A percentile compares a stretch with the other conserved stretches of the same genome.
Conservation (phyloP, 2,888 invertebrate species). For the Trisateles emortualis region DNA sequence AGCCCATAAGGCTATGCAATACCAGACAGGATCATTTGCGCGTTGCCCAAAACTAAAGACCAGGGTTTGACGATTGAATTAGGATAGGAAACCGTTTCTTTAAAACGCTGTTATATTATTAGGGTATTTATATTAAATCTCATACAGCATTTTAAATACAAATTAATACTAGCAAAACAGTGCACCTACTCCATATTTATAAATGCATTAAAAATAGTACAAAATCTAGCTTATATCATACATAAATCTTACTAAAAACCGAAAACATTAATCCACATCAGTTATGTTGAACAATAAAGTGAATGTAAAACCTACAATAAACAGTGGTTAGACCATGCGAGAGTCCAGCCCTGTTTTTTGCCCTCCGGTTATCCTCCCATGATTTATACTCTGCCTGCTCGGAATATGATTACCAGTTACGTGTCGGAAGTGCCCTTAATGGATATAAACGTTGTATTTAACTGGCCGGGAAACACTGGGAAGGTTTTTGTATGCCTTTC, state of each 20-base stretch:
- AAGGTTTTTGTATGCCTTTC: constrained; percentile 55
- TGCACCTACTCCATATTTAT: background rate
- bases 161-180: no score
- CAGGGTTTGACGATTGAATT: no score
- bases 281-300: constrained; percentile 67
- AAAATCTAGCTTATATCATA: background rate
- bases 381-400: constrained; percentile 82
- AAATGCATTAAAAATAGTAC: background rate
- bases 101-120: no score
- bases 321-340: constrained; percentile 70
- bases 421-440: constrained; percentile 83
- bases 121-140: no score
- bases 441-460: constrained; percentile 83
- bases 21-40: no score
- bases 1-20: no score
- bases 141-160: no score
- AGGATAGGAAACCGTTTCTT: no score
- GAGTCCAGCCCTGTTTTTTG: constrained; percentile 73
- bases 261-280: constrained; percentile 57
- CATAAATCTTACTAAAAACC: constrained; percentile 5
- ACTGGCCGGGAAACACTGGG: constrained; percentile 67
- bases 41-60: no score
- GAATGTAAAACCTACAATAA: constrained; percentile 74
- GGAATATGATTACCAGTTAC: constrained; percentile 80
- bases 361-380: constrained; percentile 75